Percentiles rank a stretch among this genome's conserved stretches.
phyloP scores from a whole-genome alignment of 2,113 vertebrate genomes.

The Pipra filicauda region DNA sequence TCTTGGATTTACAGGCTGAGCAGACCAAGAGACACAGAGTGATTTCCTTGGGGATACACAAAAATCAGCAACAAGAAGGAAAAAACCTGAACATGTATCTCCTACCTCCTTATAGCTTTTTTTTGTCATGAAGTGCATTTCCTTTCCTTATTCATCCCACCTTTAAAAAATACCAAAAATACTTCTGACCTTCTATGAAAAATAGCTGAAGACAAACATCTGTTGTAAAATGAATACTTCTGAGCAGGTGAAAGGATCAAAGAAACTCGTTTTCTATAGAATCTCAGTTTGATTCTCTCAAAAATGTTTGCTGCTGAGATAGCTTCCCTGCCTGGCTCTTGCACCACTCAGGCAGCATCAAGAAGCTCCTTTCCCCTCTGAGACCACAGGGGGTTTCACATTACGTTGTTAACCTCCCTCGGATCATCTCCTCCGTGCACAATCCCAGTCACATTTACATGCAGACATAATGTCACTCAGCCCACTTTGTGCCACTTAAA shows the following conservation, averaged over 20 bases:
- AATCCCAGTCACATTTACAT: neutral
- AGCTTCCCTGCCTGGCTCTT: neutral
- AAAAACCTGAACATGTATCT: neutral
- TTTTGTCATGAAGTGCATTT: neutral
- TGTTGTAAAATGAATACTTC: neutral
- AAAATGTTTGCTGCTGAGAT: neutral
- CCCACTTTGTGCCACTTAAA: conserved; percentile 26
- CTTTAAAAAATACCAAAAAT: neutral
- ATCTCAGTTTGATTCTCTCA: neutral
- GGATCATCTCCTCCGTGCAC: neutral
- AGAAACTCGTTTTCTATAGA: neutral
- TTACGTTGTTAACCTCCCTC: conserved; percentile 1
- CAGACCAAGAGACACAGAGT: neutral
- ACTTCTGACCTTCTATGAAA: neutral
- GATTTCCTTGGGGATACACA: neutral
- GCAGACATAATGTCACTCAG: conserved; percentile 21
- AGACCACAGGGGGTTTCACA: conserved; percentile 11
- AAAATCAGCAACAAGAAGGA: neutral
- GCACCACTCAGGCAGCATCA: neutral
- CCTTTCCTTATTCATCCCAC: neutral
- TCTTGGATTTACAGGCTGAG: neutral
- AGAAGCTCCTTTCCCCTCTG: neutral
- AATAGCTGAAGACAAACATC: neutral
- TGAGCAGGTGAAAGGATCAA: neutral
- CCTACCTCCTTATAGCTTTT: neutral